A percentile compares a stretch with the other conserved stretches of the same genome.
Evolutionary conservation across 2,113 vertebrate genomes (phyloP).

Genomic region (Bujurquina vittata): DNA sequence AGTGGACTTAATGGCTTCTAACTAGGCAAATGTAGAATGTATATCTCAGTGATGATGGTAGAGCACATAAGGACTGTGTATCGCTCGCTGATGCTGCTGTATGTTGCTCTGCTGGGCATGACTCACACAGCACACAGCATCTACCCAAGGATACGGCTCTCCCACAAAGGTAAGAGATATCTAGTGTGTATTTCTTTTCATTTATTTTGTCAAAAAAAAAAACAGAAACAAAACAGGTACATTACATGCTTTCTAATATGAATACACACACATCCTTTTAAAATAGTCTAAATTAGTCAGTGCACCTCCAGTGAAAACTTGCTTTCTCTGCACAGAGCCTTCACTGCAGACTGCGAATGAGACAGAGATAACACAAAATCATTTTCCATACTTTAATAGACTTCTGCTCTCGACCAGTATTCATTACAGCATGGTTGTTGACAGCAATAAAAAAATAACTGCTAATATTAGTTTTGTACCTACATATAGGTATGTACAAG

Average conservation of each 20-base stretch:
- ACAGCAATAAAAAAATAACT: background rate
- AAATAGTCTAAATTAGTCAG: background rate
- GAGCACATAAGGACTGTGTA: conserved; percentile 40
- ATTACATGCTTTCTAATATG: background rate
- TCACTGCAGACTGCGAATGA: background rate
- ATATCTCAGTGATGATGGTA: conserved; percentile 54
- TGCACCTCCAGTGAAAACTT: background rate
- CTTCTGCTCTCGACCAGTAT: background rate
- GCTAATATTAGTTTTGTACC: background rate
- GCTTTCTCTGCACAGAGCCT: background rate
- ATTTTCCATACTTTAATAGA: background rate
- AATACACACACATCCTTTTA: background rate
- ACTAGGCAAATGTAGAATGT: conserved; percentile 29
- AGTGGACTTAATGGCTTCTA: conserved; percentile 35
- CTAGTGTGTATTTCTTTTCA: background rate
- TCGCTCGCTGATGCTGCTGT: conserved; percentile 63
- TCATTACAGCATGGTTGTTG: no score
- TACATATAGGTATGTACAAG: no score
- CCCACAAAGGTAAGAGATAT: conserved; percentile 69
- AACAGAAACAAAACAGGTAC: no score
- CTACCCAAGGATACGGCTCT: conserved; percentile 76
- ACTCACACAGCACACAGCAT: conserved; percentile 53
- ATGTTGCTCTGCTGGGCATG: conserved; percentile 41
- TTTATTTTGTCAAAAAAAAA: background rate
- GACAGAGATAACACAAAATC: conserved; percentile 19